Evolutionary conservation across 1,140 invertebrate species (phyloP), one percentile per base, ranked within the genome.

Genomic region (Akabosia matsudoensis): DNA sequence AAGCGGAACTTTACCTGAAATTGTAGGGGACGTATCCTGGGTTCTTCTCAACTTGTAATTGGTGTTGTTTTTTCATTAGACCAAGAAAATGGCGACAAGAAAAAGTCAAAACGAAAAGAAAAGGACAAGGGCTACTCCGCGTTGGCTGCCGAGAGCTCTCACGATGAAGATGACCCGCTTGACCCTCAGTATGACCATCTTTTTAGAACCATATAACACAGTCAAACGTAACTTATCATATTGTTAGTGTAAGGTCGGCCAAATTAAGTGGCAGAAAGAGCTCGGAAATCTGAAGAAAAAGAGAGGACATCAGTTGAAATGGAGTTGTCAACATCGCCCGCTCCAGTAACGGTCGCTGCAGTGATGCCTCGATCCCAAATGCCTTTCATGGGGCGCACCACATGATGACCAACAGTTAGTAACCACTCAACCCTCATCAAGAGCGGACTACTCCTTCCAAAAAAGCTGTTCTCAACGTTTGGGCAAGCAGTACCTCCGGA

Each of bases 121-220:
- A 91, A 92, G 78, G 89, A 89, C 78, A 89, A 92, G 83, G 92
- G 93, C 0, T 97, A 97, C 89, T 93, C 93, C 18, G 92, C 94
- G 16, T 87, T 97, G 83, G 94, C 94, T 85, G 95, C 93, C 51
- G 95, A 97, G 85, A 96, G 94, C 83, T 96, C 94, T 4, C 92
- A 91, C 22, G 94, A 96, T 83, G 94, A 96, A 74, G 82, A 85
- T 81, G 92, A 94, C 81, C 87, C 89, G 72, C 16, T 54, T n/a
- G 93, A 95, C 84, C 89, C 92, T 24, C 96, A 94, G 93, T 94
- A 87, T 85, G 85, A 82, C n/a, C n/a, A n/a, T n/a, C n/a, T n/a
- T n/a, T n/a, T n/a, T n/a, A n/a, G n/a, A n/a, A n/a, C n/a, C n/a
- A n/a, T 56, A 56, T 56, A 22, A 45, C 18, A 10, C 18, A 10